These are phyloP conservation scores for Phalanger gymnotis DNA, from an alignment of 2,797 vertebrate species.

Conservation along the genomic window DNA sequence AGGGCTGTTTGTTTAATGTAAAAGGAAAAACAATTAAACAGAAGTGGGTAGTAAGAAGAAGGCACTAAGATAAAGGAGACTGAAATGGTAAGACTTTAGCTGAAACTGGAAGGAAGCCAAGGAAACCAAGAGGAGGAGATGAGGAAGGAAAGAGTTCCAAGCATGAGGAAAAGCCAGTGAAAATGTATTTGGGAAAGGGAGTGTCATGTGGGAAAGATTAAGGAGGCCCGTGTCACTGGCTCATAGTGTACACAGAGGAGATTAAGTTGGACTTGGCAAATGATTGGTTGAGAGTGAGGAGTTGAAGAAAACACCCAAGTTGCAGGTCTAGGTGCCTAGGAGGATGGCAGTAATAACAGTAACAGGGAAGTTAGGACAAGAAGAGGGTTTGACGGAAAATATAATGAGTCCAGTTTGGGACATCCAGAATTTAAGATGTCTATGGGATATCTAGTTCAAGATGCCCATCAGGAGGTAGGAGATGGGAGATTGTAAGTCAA, in stretches of 20 bases:
- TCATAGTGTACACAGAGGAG: no score
- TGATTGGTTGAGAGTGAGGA: background rate
- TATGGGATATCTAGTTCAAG: background rate
- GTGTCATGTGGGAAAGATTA: background rate
- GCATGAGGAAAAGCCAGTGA: background rate
- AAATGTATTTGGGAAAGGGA: background rate
- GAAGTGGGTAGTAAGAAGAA: background rate
- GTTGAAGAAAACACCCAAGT: background rate
- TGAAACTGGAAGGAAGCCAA: background rate
- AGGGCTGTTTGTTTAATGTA: background rate
- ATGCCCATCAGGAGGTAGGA: background rate
- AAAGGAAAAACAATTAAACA: background rate
- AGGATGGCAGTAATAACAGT: background rate
- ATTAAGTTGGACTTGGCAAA: background rate
- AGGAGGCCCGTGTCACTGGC: background rate
- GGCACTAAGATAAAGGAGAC: background rate
- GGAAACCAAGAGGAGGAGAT: background rate
- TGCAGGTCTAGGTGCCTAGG: background rate
- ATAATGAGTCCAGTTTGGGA: background rate
- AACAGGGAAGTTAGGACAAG: background rate
- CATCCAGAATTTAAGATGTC: background rate
- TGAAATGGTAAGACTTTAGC: background rate
- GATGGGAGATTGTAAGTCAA: background rate
- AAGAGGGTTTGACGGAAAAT: background rate
- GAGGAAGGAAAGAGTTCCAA: background rate